Evolutionary conservation across 2,113 vertebrate genomes (phyloP).

Genomic region (Myotis yumanensis): DNA sequence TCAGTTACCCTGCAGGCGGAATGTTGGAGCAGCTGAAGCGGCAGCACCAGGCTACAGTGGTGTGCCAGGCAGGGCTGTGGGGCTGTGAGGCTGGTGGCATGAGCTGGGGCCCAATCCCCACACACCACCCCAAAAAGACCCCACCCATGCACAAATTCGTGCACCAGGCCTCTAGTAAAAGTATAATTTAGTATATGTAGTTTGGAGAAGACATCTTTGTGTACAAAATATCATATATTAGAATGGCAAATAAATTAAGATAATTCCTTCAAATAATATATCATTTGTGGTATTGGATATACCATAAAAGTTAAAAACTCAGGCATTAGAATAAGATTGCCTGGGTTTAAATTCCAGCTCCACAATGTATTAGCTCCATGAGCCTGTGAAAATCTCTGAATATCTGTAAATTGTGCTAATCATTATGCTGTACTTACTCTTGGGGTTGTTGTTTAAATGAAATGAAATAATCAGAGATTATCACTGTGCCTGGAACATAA

Average conservation of each 20-base stretch:
- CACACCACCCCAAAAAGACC: no score
- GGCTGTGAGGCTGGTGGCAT: no score
- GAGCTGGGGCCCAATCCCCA: no score
- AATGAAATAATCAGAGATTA: not conserved
- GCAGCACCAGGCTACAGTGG: no score
- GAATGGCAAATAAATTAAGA: not conserved
- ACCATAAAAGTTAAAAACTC: not conserved
- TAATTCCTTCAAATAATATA: not conserved
- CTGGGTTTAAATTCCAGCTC: not conserved
- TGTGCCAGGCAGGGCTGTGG: no score
- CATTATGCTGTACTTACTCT: not conserved
- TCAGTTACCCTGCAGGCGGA: no score
- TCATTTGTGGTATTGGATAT: not conserved
- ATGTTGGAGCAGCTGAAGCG: no score
- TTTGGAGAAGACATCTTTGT: not conserved
- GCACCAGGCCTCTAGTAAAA: no score
- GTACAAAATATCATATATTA: not conserved
- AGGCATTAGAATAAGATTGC: not conserved
- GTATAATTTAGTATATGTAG: not conserved
- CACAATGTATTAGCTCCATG: not conserved
- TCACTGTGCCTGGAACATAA: not conserved
- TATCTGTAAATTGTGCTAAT: not conserved
- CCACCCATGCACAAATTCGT: no score
- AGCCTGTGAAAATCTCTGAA: not conserved
- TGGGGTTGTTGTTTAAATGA: not conserved